Base-by-base conservation (phyloP, 2,113 vertebrate species). In the Corvus hawaiiensis region DNA sequence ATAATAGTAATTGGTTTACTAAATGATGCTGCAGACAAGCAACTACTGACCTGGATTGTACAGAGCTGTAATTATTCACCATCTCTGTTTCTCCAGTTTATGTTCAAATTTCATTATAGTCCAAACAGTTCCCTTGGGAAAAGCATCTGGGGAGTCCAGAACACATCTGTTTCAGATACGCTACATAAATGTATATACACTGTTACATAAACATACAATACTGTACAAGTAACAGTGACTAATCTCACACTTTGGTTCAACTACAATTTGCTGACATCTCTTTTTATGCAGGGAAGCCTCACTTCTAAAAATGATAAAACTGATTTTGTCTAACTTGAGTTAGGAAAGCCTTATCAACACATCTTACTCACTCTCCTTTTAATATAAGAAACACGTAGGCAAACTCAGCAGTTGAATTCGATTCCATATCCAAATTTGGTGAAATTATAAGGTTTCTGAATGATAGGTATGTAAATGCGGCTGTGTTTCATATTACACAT, bases 401-500 rank as follows among this genome's bases (percentile, higher is more conserved):
- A 96, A 78, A 33, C 20, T 76, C 33, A 78, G 26, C 41, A 91
- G 49, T 26, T 72, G 28, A 39, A 69, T 81, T 92, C 69, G 30
- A 86, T 48, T 56, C 23, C 30, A 62, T 35, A 75, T 35, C 73
- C 63, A 92, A 84, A 74, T 87, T 59, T 85, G 83, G 51, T 44
- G 66, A n/a, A 77, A 46, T 37, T 54, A 32, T 3, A 85, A 61
- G 23, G 17, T 74, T 93, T 96, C 73, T 90, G 79, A 95, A 92
- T 84, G 67, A 92, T 72, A 93, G 61, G 75, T 80, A 94, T 61
- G 49, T 89, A 93, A 91, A 92, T 71, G 46, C 55, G 90, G 55
- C 51, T 84, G 66, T 77, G 43, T 51, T 93, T 92, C 61, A 67
- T 33, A 94, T 89, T 69, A 75, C 88, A 90, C n/a, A 86, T 92